Evolutionary conservation across 2,797 vertebrate genomes (phyloP), one percentile per base, ranked within the genome.

Genomic region (Pipistrellus pygmaeus): DNA sequence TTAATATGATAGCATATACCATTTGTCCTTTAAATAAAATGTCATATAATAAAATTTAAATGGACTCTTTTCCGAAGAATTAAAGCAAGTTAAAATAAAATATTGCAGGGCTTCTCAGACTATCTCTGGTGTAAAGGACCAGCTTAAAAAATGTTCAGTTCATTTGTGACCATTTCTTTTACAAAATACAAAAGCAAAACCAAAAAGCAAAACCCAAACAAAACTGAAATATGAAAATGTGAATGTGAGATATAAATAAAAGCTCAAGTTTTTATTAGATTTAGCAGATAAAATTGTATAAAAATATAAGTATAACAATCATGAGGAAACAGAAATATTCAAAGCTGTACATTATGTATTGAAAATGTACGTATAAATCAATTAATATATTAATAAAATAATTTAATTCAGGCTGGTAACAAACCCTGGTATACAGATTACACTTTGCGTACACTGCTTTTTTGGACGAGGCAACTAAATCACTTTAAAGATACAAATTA

Each of bases 241-340:
- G 41, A 85, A 81, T 80, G 57, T 71, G 93, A 90, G 48, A 69
- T 68, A 86, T 55, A 89, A 72, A 85, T 55, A 76, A 88, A 83
- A 90, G 20, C 46, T 88, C 38, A 78, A 18, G 77, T 90, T 73
- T 64, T 90, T 90, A 64, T 86, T 87, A 84, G 35, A 64, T 69
- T 68, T 94, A 73, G 30, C 32, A 83, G 32, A 75, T 75, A 81
- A 57, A 72, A 48, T 90, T 41, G 12, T 93, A 80, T 77, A 3
- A 82, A 93, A 73, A 53, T 87, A n/a, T 41, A 71, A 75, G 64
- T 78, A 38, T 41, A 89, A 95, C 18, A 88, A 69, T 41, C 41
- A 53, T 32, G 20, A 55, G 3, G 38, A 82, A 95, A 71, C 57
- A 76, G 83, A 71, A 93, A 82, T 88, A 62, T 86, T 21, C 20